These are phyloP conservation scores for Sardina pilchardus DNA, from an alignment of 2,113 vertebrate genomes.

Conservation along the genomic window DNA sequence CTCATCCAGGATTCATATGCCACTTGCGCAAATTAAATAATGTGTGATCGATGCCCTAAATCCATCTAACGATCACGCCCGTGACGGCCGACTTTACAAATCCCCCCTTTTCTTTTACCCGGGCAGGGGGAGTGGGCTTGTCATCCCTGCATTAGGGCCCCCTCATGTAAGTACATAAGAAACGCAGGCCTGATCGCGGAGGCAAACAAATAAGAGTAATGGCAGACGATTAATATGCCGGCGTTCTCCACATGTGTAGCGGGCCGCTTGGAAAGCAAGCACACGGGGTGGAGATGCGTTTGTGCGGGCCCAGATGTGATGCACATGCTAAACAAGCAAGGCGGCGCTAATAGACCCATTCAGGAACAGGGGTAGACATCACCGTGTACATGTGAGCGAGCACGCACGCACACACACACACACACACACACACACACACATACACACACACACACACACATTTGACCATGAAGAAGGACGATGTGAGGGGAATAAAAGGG, in stretches of 20 bases:
- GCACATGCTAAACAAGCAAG: background rate
- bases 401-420: conserved; percentile 18
- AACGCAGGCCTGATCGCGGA: conserved; percentile 41
- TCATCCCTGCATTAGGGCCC: conserved; percentile 47
- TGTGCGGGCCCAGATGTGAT: background rate
- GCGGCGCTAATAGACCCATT: background rate
- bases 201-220: conserved; percentile 14
- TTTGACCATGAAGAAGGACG: background rate
- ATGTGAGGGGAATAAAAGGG: background rate
- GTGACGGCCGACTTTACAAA: conserved; percentile 38
- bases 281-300: background rate
- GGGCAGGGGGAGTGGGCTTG: conserved; percentile 26
- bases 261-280: background rate
- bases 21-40: conserved; percentile 69
- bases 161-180: conserved; percentile 38
- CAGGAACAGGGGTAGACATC: background rate
- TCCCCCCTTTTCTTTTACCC: conserved; percentile 38
- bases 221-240: background rate
- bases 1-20: conserved; percentile 49
- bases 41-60: conserved; percentile 55
- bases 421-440: conserved; percentile 22
- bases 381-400: background rate
- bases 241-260: background rate
- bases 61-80: conserved; percentile 49
- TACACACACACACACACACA: background rate